Evolutionary conservation across 2,888 invertebrate species (phyloP).

Genomic region (Pyrocoelia pectoralis): DNA sequence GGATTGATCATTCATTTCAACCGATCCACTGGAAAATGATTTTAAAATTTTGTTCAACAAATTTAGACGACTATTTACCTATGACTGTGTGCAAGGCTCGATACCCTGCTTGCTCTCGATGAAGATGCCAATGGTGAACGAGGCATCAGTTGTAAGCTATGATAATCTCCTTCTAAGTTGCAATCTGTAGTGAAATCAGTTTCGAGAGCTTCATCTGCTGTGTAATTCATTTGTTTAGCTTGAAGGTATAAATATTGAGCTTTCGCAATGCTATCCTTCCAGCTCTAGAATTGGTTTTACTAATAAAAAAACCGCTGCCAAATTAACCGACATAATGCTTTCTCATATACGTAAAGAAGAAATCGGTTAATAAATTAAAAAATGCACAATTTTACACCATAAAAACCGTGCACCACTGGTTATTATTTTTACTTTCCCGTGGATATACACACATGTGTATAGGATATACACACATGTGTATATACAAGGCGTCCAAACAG

Average conservation of each 20-base stretch:
- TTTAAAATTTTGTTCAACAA: neutral
- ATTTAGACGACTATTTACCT: constrained; percentile 57
- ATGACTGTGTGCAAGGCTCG: constrained; percentile 78
- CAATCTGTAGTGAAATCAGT: constrained; percentile 54
- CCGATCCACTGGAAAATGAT: constrained; percentile 65
- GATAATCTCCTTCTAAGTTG: constrained; percentile 56
- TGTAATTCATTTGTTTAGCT: constrained; percentile 62
- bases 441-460: too few relatives aligned
- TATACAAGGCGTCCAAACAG: too few relatives aligned
- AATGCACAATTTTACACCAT: too few relatives aligned
- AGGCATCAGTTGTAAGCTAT: constrained; percentile 56
- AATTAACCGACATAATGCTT: too few relatives aligned
- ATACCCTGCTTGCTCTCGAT: constrained; percentile 70
- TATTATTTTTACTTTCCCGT: too few relatives aligned
- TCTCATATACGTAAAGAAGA: too few relatives aligned
- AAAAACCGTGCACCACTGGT: too few relatives aligned
- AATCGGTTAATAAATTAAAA: too few relatives aligned
- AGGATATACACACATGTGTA: too few relatives aligned
- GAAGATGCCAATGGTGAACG: constrained; percentile 59
- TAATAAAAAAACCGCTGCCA: neutral
- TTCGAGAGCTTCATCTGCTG: constrained; percentile 50
- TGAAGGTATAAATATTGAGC: constrained; percentile 77
- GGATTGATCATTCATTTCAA: constrained; percentile 71
- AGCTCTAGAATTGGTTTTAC: constrained; percentile 61
- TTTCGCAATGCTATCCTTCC: constrained; percentile 77